phyloP scores from a whole-genome alignment of 2,113 vertebrate genomes.

The Sardina pilchardus region DNA sequence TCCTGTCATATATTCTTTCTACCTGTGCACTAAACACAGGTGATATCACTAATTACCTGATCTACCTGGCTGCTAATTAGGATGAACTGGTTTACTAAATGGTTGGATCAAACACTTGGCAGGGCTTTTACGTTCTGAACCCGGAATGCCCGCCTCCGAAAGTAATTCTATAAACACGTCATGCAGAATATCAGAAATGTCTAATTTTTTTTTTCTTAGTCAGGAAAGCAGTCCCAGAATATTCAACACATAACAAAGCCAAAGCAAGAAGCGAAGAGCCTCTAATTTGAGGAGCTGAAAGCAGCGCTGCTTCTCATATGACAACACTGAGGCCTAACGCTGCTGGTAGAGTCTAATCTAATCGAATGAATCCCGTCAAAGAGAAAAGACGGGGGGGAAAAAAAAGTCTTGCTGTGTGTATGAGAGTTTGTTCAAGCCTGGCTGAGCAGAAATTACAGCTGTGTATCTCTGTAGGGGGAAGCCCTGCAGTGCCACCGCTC shows the following conservation, averaged over 20 bases:
- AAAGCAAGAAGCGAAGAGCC: constrained; percentile 24
- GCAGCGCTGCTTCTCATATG: not conserved
- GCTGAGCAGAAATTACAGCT: constrained; percentile 49
- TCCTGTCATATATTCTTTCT: no score
- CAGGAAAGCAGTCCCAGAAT: not conserved
- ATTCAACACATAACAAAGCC: not conserved
- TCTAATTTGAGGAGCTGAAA: constrained; percentile 32
- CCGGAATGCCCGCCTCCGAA: no score
- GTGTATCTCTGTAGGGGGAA: constrained; percentile 37
- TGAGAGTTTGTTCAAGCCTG: constrained; percentile 46
- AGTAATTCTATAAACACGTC: no score
- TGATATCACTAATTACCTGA: no score
- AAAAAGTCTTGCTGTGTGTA: not conserved
- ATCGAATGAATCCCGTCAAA: not conserved
- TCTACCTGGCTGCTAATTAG: no score
- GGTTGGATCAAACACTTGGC: no score
- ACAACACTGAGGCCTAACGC: not conserved
- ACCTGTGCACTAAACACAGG: no score
- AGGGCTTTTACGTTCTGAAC: no score
- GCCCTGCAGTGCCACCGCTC: not conserved
- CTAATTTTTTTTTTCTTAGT: not conserved
- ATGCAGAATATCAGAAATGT: no score
- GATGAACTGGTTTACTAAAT: no score
- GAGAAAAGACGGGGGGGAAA: not conserved
- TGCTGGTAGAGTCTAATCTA: not conserved